phyloP scores from a whole-genome alignment of 2,888 invertebrate genomes.

The Andrena haemorrhoa region DNA sequence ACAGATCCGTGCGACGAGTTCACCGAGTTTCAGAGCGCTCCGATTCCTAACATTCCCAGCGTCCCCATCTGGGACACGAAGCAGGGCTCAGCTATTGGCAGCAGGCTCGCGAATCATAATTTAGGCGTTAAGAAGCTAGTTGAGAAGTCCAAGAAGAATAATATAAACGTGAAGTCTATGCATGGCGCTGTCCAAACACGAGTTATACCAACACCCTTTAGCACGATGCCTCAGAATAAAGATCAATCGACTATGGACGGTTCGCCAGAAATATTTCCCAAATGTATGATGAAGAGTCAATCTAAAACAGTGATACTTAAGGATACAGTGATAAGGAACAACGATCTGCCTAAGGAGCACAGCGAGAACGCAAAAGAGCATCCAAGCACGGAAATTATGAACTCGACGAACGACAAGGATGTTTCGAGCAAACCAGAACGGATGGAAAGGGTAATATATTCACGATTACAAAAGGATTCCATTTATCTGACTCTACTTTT shows the following conservation, averaged over 20 bases:
- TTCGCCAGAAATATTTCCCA: slow-evolving; percentile 78
- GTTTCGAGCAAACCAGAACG: slow-evolving; percentile 50
- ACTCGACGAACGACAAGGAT: slow-evolving; percentile 47
- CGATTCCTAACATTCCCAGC: slow-evolving; percentile 68
- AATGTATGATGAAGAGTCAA: slow-evolving; percentile 81
- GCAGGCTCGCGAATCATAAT: slow-evolving; percentile 85
- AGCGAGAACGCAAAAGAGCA: slow-evolving; percentile 47
- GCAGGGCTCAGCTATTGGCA: slow-evolving; percentile 84
- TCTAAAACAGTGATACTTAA: slow-evolving; percentile 83
- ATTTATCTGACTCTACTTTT: not conserved
- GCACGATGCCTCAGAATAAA: slow-evolving; percentile 45
- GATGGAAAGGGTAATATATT: slow-evolving; percentile 56
- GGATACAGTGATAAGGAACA: slow-evolving; percentile 82
- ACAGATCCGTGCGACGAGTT: slow-evolving; percentile 83
- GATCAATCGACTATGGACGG: slow-evolving; percentile 60
- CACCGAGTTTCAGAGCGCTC: slow-evolving; percentile 85
- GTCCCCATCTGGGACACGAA: slow-evolving; percentile 80
- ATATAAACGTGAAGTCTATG: slow-evolving; percentile 57
- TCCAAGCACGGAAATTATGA: slow-evolving; percentile 40
- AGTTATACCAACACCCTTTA: slow-evolving; percentile 27
- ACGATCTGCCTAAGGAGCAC: slow-evolving; percentile 72
- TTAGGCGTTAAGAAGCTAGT: slow-evolving; percentile 82
- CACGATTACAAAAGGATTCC: not conserved
- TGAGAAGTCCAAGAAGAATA: slow-evolving; percentile 78
- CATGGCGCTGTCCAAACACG: slow-evolving; percentile 49